Base-by-base conservation (phyloP, 2,113 vertebrate species). In the Manacus vitellinus region DNA sequence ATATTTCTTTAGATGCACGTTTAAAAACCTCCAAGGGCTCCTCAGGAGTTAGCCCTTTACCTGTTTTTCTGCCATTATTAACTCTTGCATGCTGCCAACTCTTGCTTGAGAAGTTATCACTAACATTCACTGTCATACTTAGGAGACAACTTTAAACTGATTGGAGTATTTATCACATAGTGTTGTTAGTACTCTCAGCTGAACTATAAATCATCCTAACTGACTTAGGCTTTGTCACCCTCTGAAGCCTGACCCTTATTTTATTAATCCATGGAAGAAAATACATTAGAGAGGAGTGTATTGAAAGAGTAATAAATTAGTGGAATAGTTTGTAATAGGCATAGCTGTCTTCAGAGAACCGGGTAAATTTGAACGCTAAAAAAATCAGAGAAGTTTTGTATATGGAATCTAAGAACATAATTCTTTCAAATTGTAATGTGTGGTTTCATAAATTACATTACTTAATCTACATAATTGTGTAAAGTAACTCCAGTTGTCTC, bases 261-360 rank as follows among this genome's bases (percentile, higher is more conserved):
- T 96, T 96, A 96, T 94, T 96, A 97, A 95, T 96, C 81, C 61
- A 54, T 78, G 71, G 67, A 76, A 79, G 59, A 91, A 95, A 96
- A 97, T 93, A 83, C 79, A 92, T 95, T 90, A 92, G 73, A 79
- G 81, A 93, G 74, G 44, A 89, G 61, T 81, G 55, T 79, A 90
- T 91, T 74, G 77, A 93, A 95, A 91, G 61, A 95, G 33, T 94
- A 95, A 93, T 92, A 96, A 92, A 96, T 96, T 95, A 95, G 28
- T 17, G 54, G 74, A 85, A 75, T 86, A 24, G 14, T 81, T 68
- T 90, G 91, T 93, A 94, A 92, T 94, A 95, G 90, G 75, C 12
- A 49, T 23, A 92, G 55, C 46, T 74, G 21, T 88, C 70, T 94
- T 84, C 65, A 81, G 33, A 75, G 56, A 62, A 63, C 21, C 59